phyloP scores from a whole-genome alignment of 2,797 vertebrate genomes.

The Luscinia luscinia region DNA sequence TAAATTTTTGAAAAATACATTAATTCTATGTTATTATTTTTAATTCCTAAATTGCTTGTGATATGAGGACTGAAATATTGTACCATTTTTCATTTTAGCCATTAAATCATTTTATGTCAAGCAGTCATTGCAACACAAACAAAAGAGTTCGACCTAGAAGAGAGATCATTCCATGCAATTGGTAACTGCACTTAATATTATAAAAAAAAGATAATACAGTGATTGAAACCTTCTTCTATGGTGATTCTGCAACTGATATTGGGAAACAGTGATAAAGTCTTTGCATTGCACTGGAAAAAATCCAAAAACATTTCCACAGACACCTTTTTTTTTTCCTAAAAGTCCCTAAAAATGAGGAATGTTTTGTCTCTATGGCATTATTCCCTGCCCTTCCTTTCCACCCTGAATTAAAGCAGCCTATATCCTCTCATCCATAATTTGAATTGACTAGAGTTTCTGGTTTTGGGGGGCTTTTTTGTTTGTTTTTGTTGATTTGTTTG shows the following conservation, averaged over 20 bases:
- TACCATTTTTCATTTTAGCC: not conserved
- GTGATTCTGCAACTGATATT: not conserved
- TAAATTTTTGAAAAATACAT: not conserved
- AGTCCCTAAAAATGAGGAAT: not conserved
- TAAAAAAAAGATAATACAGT: not conserved
- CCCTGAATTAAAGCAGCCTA: not conserved
- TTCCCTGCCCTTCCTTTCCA: fast-evolving
- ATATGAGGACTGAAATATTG: not conserved
- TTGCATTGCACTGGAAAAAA: not conserved
- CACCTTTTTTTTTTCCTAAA: not conserved
- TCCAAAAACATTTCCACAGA: not conserved
- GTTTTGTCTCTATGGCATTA: not conserved
- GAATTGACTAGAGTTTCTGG: not conserved
- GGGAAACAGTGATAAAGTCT: not conserved
- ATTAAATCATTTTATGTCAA: not conserved
- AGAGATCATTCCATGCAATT: not conserved
- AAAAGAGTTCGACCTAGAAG: not conserved
- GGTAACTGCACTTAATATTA: not conserved
- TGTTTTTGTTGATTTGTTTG: not conserved
- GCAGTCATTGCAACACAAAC: not conserved
- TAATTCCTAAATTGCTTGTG: not conserved
- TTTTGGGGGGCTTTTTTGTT: no score
- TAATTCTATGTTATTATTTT: not conserved
- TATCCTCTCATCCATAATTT: not conserved
- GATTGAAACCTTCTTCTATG: not conserved